Base-by-base conservation (phyloP, 1,140 invertebrate species). In the Hylaeus anthracinus region DNA sequence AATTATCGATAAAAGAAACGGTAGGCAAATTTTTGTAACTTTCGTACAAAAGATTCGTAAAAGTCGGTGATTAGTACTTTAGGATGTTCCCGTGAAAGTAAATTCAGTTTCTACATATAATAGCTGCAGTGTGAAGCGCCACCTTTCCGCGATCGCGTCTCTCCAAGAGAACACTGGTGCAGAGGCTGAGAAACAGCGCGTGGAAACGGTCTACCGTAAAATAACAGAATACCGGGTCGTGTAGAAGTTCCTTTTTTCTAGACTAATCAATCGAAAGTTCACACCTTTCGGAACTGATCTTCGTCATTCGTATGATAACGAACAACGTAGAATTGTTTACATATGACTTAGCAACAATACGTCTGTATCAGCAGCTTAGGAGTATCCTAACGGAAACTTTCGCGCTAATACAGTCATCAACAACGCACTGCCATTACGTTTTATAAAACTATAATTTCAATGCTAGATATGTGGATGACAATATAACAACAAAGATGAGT, bases 121-220 rank as follows among this genome's bases (percentile, higher is more conserved):
- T 51, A 89, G 89, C 87, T 86, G 88, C 88, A 90, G 89, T 84
- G 90, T 89, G 86, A 90, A 89, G 84, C 82, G 87, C 84, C 90
- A 91, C 91, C 90, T 87, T 81, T 75, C 79, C 84, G 89, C 82
- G 78, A 87, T 91, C 78, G 82, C 75, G 84, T 88, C 86, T 86
- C 88, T 91, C 84, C 89, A 88, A 89, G 75, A 90, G 83, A 77
- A 89, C 83, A 90, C 79, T 89, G 87, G 83, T 81, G 72, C 85
- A 87, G 82, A 83, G 79, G 69, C 85, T 87, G 84, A 88, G 79
- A 88, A 81, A 81, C 58, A 72, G 78, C 74, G 66, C 74, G 74
- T 84, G 84, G 82, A 88, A 86, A 86, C 85, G 86, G 82, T 87
- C 82, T 86, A 83, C 70, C 74, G 58, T 74, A 37, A 83, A 73